Evolutionary conservation across 2,888 invertebrate species (phyloP), one percentile per base, ranked within the genome.

Genomic region (Noctua comes): DNA sequence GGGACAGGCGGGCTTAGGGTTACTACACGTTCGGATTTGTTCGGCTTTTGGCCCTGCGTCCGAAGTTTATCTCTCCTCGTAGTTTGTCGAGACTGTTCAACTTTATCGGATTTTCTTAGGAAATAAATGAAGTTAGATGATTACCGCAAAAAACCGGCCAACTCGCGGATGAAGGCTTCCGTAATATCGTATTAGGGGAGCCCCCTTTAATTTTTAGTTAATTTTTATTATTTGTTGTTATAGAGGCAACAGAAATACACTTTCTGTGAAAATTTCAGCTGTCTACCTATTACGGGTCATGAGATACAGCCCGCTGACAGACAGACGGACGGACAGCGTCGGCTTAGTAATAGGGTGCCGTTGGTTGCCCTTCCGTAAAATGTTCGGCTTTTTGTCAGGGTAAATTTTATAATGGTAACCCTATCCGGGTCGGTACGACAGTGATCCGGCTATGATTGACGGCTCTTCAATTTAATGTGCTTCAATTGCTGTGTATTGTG

Each of bases 401-500:
- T 36, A 3, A 31, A 31, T 64, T 64, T 64, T 64, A 36, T 36
- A 36, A 21, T 36, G 64, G 66, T 24, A 66, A 66, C 43, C 66
- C 66, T 66, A 27, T 70, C n/a, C 79, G 77, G 54, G 75, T 81
- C 76, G 79, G 79, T 86, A 84, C 80, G 71, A 48, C 87, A 86
- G 84, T 89, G 87, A 91, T 92, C 92, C 89, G 89, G 88, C 87
- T 91, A 90, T 92, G 89, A 92, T 91, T 89, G 91, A 80, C 83
- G 84, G 86, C 89, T 91, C 92, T 92, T 92, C 89, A 90, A 91
- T 91, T 90, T 91, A 88, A 91, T 90, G 86, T 84, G 79, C 83
- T 82, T 68, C 65, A 84, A 84, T 86, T 85, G 82, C 80, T 77
- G 57, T 69, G 69, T 65, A 77, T 82, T 80, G 69, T 83, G 46